Evolutionary conservation across 2,888 invertebrate species (phyloP).

Genomic region (Anticlea derivata): DNA sequence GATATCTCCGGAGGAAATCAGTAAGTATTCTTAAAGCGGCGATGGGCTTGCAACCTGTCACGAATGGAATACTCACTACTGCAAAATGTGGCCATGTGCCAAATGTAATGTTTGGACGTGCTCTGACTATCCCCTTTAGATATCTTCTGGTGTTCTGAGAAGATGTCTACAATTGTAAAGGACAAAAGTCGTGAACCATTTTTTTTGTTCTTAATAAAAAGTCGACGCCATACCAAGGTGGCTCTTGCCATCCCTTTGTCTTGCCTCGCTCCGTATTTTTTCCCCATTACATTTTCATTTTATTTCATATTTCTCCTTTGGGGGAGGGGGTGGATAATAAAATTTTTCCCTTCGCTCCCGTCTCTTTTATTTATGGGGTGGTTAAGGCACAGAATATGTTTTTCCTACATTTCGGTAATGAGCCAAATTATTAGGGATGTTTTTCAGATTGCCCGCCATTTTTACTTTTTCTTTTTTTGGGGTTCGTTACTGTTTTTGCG

Average conservation of each 20-base stretch:
- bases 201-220: constrained; percentile 16
- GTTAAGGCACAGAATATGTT: constrained; percentile 79
- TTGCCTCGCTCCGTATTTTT: constrained; percentile 79
- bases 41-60: no score
- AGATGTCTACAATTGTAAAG: no score
- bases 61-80: no score
- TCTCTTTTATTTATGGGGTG: constrained; percentile 79
- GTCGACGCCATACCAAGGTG: constrained; percentile 48
- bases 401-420: constrained; percentile 78
- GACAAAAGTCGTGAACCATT: no score
- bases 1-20: no score
- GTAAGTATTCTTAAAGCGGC: no score
- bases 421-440: constrained; percentile 79
- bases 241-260: constrained; percentile 73
- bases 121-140: no score
- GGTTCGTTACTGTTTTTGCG: constrained; percentile 49
- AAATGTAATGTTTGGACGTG: no score
- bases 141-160: no score
- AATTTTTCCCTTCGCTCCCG: constrained; percentile 77
- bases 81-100: no score
- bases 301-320: constrained; percentile 82
- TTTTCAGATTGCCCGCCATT: constrained; percentile 64
- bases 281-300: constrained; percentile 84
- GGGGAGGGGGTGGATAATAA: constrained; percentile 71
- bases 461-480: constrained; percentile 45